Conservation (phyloP, 2,888 invertebrate species). For the Andrena haemorrhoa region DNA sequence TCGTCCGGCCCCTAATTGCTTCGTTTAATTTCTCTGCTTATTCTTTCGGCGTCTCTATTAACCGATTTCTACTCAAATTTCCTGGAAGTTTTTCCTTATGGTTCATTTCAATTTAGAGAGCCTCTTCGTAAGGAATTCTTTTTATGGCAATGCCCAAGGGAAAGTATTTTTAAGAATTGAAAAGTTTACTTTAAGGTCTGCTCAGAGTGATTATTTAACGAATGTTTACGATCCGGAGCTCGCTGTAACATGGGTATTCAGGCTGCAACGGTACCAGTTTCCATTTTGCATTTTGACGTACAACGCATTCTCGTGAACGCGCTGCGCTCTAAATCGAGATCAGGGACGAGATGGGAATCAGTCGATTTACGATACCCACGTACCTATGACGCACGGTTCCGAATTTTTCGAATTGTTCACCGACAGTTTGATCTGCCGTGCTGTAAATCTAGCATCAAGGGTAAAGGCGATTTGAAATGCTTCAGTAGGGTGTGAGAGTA, state of each 20-base stretch:
- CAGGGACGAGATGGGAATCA: conserved; percentile 18
- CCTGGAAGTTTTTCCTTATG: not conserved
- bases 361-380: conserved; percentile 29
- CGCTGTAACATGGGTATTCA: not conserved
- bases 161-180: not conserved
- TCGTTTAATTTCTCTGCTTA: not conserved
- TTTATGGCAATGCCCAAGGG: too few species aligned
- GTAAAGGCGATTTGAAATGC: not conserved
- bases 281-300: not conserved
- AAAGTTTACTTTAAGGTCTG: not conserved
- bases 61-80: not conserved
- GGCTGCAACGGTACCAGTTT: not conserved
- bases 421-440: conserved; percentile 12
- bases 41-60: conserved; percentile 3
- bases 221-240: not conserved
- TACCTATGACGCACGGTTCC: conserved; percentile 17
- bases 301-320: not conserved
- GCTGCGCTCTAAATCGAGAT: not conserved
- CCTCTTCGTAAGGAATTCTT: too few species aligned
- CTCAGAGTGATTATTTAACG: not conserved
- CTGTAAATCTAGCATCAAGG: conserved; percentile 14
- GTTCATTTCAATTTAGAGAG: not conserved
- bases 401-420: conserved; percentile 24
- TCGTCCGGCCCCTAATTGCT: conserved; percentile 13
- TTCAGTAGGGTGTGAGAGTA: not conserved